phyloP scores from a whole-genome alignment of 2,797 vertebrate species.

The Arctocebus calabarensis region DNA sequence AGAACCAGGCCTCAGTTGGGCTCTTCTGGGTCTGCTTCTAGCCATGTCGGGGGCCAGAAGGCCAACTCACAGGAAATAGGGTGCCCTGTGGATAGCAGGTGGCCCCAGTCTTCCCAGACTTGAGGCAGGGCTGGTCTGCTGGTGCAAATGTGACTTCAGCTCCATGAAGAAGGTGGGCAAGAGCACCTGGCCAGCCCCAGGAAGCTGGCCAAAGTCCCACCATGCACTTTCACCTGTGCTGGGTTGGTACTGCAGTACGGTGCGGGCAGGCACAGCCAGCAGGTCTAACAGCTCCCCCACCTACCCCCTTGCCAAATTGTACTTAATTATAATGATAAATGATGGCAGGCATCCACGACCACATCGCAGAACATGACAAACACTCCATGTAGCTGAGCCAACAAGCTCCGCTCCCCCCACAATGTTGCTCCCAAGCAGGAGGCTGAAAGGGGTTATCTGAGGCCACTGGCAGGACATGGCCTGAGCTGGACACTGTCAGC shows the following conservation, averaged over 20 bases:
- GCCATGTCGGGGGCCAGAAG: accelerated
- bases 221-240: conserved; percentile 65
- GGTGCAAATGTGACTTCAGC: background rate
- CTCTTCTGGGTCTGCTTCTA: background rate
- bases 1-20: accelerated
- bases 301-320: conserved; percentile 76
- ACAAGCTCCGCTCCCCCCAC: background rate
- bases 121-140: background rate
- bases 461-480: background rate
- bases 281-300: conserved; percentile 80
- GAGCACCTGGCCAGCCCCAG: background rate
- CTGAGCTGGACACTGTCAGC: background rate
- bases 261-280: conserved; percentile 67
- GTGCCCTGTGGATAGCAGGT: background rate
- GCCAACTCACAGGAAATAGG: background rate
- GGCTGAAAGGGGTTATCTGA: conserved; percentile 51
- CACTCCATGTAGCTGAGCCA: conserved; percentile 75
- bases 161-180: accelerated
- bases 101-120: no score
- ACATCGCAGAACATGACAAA: conserved; percentile 82
- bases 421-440: background rate
- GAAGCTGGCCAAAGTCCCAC: conserved; percentile 29
- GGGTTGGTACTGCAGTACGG: conserved; percentile 67
- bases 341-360: conserved; percentile 82
- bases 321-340: conserved; percentile 86